A percentile compares a stretch with the other conserved stretches of the same genome.
Conservation (phyloP, 2,797 vertebrate species). For the Gymnothorax reevesii region DNA sequence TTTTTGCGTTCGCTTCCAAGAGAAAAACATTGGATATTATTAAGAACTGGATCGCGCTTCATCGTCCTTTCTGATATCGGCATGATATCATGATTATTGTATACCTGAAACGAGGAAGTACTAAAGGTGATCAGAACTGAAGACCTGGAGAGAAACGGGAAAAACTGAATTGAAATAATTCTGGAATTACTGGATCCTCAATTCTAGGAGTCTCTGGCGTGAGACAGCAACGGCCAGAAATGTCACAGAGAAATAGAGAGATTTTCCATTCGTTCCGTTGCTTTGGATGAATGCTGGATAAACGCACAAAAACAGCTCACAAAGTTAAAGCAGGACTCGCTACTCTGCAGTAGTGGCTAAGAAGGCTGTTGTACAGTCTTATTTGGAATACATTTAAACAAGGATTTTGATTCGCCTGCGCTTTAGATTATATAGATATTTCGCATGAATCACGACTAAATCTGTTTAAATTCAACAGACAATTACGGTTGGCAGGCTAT, state of each 20-base stretch:
- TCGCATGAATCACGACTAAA: neutral
- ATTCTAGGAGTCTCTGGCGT: neutral
- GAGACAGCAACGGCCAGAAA: neutral
- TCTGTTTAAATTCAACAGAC: neutral
- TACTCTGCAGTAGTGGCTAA: neutral
- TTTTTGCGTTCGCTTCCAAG: neutral
- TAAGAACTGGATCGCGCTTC: neutral
- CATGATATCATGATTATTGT: slow-evolving; percentile 44
- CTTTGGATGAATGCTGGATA: neutral
- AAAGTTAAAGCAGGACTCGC: neutral
- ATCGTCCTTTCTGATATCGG: slow-evolving; percentile 18
- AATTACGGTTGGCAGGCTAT: neutral
- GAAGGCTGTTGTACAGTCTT: neutral
- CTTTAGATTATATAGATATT: neutral
- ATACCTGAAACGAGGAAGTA: neutral
- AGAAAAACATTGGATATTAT: slow-evolving; percentile 10
- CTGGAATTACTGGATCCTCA: neutral
- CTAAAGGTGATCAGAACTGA: neutral
- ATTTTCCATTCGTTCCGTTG: neutral
- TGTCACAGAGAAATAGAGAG: neutral
- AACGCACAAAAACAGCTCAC: neutral
- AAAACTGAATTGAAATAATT: neutral
- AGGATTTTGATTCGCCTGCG: neutral
- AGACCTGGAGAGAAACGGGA: neutral
- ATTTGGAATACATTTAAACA: neutral